Base-by-base conservation (phyloP, 2,888 invertebrate genomes). In the Yponomeuta malinellus region DNA sequence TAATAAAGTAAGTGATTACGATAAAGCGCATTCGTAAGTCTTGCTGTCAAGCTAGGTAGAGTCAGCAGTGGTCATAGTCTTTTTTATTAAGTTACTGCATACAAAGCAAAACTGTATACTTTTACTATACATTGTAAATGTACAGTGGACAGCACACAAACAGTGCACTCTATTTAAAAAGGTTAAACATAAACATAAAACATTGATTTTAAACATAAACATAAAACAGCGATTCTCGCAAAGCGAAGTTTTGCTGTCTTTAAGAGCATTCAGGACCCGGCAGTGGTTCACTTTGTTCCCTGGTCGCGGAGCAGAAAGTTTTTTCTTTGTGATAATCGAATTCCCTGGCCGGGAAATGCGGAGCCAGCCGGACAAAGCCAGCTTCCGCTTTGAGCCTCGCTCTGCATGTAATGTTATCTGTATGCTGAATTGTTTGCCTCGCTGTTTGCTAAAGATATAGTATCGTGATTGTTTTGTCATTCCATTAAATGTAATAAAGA, bases 201-300 rank as follows among this genome's bases (percentile, higher is more conserved):
- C n/a, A n/a, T n/a, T n/a, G n/a, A n/a, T n/a, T n/a, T n/a, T n/a
- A n/a, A n/a, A n/a, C n/a, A n/a, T n/a, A n/a, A n/a, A n/a, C n/a
- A n/a, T n/a, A n/a, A n/a, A n/a, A n/a, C n/a, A n/a, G 52, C 12
- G 82, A 81, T 81, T 83, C 81, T 80, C 79, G 76, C 77, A 78
- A 76, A 79, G 80, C 73, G n/a, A 83, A 86, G 81, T 84, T 83
- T 78, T 23, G 48, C 75, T 78, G 80, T 79, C 81, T 82, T 82
- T 82, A 75, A 77, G 73, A 81, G 82, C 82, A 81, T 79, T 81
- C 82, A 81, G 81, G 83, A 84, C 84, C 80, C 79, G 73, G 82
- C 83, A 84, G 84, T 82, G 84, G 83, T 84, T 84, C 81, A 80
- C 81, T 84, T 85, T 86, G 83, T 84, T 81, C 78, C 78, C 75